A percentile compares a stretch with the other conserved stretches of the same genome.
Evolutionary conservation across 2,888 invertebrate species (phyloP).

Genomic region (Trichogramma evanescens): DNA sequence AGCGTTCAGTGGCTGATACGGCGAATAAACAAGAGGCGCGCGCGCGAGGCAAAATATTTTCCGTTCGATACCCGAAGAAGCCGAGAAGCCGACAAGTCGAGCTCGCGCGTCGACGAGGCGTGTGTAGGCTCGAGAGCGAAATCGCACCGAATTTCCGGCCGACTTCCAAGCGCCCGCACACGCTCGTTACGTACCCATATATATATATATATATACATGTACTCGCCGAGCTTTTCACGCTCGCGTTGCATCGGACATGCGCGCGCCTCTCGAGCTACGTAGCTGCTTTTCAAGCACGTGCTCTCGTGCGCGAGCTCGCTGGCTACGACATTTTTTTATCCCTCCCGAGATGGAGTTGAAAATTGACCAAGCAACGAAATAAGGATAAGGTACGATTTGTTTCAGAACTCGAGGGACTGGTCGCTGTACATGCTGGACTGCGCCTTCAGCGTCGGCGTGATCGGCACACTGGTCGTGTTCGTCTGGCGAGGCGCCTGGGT

Average conservation of each 20-base stretch:
- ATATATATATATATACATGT: too few species aligned
- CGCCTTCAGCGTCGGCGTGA: constrained; percentile 75
- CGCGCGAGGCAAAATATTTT: too few species aligned
- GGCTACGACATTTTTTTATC: constrained; percentile 12
- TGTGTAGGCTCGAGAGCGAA: too few species aligned
- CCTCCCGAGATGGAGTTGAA: too few species aligned
- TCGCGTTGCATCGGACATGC: neutral
- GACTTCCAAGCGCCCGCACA: constrained; percentile 31
- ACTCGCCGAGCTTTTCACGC: neutral
- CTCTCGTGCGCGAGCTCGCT: too few species aligned
- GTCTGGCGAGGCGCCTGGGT: constrained; percentile 87
- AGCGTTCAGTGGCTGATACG: too few species aligned
- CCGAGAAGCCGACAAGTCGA: too few species aligned
- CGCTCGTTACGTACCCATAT: neutral
- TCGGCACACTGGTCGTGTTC: constrained; percentile 78
- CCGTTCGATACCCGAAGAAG: too few species aligned
- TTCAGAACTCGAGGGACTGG: constrained; percentile 63
- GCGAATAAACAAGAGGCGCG: too few species aligned
- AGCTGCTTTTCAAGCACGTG: too few species aligned
- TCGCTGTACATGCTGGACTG: constrained; percentile 76
- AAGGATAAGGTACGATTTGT: constrained; percentile 26
- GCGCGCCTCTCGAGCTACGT: neutral
- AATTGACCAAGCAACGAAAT: too few species aligned
- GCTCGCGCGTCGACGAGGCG: too few species aligned
- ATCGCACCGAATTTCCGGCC: constrained; percentile 36